These are phyloP conservation scores for Thymallus thymallus DNA, from an alignment of 2,113 vertebrate genomes.

Conservation along the genomic window DNA sequence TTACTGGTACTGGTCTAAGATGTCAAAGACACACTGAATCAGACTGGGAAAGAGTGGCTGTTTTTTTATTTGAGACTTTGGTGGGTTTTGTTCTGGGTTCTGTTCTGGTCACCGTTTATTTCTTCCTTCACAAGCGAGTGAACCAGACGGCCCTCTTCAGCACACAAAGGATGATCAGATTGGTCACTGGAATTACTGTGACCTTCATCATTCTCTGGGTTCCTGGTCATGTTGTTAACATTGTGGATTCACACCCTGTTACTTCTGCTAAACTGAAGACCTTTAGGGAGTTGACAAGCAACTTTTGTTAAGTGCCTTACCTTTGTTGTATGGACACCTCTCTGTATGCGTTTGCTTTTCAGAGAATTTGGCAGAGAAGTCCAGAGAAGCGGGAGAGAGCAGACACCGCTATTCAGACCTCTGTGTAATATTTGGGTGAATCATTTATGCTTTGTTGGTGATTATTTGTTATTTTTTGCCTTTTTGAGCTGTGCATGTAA, in stretches of 20 bases:
- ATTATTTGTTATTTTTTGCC: too few species aligned
- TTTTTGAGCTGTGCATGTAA: too few species aligned
- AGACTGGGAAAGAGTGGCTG: conserved; percentile 3
- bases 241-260: conserved; percentile 24
- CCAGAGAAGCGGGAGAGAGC: not conserved
- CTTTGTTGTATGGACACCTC: conserved; percentile 71
- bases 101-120: conserved; percentile 58
- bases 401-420: not conserved
- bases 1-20: not conserved
- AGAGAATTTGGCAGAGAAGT: not conserved
- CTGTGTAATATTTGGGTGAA: not conserved
- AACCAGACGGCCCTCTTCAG: conserved; percentile 40
- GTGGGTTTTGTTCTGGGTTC: conserved; percentile 56
- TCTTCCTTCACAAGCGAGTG: conserved; percentile 55
- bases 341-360: conserved; percentile 68
- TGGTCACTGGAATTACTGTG: conserved; percentile 55
- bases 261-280: conserved; percentile 22
- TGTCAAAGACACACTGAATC: conserved; percentile 45
- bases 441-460: too few species aligned
- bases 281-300: conserved; percentile 29
- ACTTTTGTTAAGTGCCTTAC: conserved; percentile 51
- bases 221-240: conserved; percentile 63
- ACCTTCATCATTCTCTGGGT: conserved; percentile 65
- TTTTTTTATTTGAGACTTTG: conserved; percentile 57
- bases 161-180: conserved; percentile 20